These are phyloP conservation scores for Apocrypta bakeri DNA, from an alignment of 1,140 invertebrate species.

Conservation along the genomic window DNA sequence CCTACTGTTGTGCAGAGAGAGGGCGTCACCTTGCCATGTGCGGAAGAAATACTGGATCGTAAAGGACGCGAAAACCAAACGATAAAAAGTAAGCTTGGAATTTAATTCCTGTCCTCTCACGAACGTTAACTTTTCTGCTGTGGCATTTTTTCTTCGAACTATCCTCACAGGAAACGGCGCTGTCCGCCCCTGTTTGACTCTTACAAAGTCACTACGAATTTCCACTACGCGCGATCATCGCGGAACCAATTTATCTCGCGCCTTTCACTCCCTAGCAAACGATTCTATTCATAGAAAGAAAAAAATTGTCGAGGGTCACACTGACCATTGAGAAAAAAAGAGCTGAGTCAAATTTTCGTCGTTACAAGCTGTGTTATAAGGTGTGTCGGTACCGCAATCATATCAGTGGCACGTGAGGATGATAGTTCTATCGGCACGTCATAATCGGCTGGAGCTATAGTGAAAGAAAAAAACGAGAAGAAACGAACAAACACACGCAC, in stretches of 20 bases:
- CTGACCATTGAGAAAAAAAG: background rate
- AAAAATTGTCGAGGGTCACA: background rate
- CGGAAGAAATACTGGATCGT: slow-evolving; percentile 17
- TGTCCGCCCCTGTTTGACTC: too few species aligned
- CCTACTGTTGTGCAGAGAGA: background rate
- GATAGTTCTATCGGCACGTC: background rate
- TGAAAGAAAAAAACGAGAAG: background rate
- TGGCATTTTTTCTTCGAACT: too few species aligned
- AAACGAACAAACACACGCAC: background rate
- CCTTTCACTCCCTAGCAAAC: background rate
- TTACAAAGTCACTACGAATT: background rate
- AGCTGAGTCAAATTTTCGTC: slow-evolving; percentile 29
- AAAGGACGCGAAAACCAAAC: slow-evolving; percentile 21
- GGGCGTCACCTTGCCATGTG: background rate
- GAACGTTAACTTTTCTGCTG: too few species aligned
- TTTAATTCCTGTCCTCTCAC: slow-evolving; percentile 3
- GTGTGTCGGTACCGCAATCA: background rate
- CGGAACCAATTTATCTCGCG: background rate
- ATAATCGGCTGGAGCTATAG: background rate
- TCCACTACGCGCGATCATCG: background rate
- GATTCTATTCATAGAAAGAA: background rate
- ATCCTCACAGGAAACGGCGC: too few species aligned
- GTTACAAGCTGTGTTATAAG: background rate
- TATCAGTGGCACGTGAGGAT: background rate
- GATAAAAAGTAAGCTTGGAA: slow-evolving; percentile 24